Percentiles rank a stretch among this genome's conserved stretches.
These are phyloP conservation scores for Platycheirus rosarum DNA, from an alignment of 2,888 invertebrate species.

Conservation along the genomic window DNA sequence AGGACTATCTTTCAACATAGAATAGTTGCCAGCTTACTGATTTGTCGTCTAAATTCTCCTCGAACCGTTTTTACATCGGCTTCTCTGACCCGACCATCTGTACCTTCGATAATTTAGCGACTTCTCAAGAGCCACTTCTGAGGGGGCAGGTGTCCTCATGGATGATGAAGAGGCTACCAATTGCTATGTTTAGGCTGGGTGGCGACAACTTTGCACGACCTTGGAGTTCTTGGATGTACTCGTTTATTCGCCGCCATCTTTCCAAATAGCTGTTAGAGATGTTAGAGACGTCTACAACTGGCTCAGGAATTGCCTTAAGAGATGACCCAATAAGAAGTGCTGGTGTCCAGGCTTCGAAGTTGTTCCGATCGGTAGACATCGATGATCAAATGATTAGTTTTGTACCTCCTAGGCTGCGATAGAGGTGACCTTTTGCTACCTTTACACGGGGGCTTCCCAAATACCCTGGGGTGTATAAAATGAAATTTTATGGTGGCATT, in stretches of 20 bases:
- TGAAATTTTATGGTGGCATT: no score
- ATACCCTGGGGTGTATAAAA: slow-evolving; percentile 10
- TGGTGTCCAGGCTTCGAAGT: background rate
- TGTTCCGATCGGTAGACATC: background rate
- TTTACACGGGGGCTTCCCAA: no score
- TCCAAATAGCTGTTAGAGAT: no score
- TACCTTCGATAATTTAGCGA: slow-evolving; percentile 2
- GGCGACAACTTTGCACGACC: slow-evolving; percentile 18
- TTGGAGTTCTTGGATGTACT: slow-evolving; percentile 24
- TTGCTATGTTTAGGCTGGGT: slow-evolving; percentile 8
- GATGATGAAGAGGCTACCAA: slow-evolving; percentile 20
- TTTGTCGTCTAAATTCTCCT: background rate
- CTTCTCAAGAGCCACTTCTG: slow-evolving; percentile 36
- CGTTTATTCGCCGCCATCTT: no score
- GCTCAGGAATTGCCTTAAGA: background rate
- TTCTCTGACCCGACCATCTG: slow-evolving; percentile 25
- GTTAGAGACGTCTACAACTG: background rate
- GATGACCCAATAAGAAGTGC: no score
- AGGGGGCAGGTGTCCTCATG: slow-evolving; percentile 29
- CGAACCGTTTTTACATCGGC: slow-evolving; percentile 16
- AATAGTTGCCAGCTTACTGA: background rate
- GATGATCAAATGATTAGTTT: background rate
- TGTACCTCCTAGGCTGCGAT: no score
- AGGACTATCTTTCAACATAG: slow-evolving; percentile 18
- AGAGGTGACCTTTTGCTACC: no score